Evolutionary conservation across 2,797 vertebrate genomes (phyloP).

Genomic region (Chaunax sp.): DNA sequence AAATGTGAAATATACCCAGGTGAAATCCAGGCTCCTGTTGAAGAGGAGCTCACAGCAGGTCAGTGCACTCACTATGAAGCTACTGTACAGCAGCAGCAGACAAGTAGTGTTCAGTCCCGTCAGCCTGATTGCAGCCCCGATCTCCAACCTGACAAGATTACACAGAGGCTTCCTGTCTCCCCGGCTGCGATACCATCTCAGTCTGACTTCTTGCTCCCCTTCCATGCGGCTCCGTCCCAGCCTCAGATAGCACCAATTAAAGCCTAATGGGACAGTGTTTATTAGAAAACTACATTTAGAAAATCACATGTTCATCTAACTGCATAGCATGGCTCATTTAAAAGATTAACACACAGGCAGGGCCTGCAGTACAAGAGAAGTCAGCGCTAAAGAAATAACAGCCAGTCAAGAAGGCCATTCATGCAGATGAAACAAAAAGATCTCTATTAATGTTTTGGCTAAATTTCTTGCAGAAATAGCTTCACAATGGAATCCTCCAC

Average conservation of each 20-base stretch:
- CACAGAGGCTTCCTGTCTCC: slow-evolving; percentile 84
- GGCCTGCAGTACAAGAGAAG: slow-evolving; percentile 54
- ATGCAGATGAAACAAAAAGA: slow-evolving; percentile 65
- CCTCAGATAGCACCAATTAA: slow-evolving; percentile 81
- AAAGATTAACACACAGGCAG: slow-evolving; percentile 77
- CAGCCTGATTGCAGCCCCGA: slow-evolving; percentile 66
- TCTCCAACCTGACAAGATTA: slow-evolving; percentile 84
- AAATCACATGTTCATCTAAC: slow-evolving; percentile 71
- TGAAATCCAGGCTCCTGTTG: slow-evolving; percentile 31
- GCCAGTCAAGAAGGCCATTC: slow-evolving; percentile 69
- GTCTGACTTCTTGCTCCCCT: slow-evolving; percentile 72
- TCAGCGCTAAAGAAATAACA: slow-evolving; percentile 52
- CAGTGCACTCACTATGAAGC: slow-evolving; percentile 29
- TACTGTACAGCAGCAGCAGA: slow-evolving; percentile 40
- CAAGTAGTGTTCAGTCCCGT: slow-evolving; percentile 50
- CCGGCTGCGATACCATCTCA: slow-evolving; percentile 79
- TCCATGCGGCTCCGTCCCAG: slow-evolving; percentile 58
- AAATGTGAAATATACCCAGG: slow-evolving; percentile 20
- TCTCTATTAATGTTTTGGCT: slow-evolving; percentile 52
- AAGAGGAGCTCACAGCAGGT: slow-evolving; percentile 38
- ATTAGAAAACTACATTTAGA: slow-evolving; percentile 80
- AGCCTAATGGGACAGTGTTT: slow-evolving; percentile 79
- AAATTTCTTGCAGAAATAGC: slow-evolving; percentile 48
- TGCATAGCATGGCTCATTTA: slow-evolving; percentile 77
- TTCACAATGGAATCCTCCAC: slow-evolving; percentile 50